A percentile compares a stretch with the other conserved stretches of the same genome.
These are phyloP conservation scores for Dryadula phaetusa DNA, from an alignment of 2,888 invertebrate species.

Conservation along the genomic window DNA sequence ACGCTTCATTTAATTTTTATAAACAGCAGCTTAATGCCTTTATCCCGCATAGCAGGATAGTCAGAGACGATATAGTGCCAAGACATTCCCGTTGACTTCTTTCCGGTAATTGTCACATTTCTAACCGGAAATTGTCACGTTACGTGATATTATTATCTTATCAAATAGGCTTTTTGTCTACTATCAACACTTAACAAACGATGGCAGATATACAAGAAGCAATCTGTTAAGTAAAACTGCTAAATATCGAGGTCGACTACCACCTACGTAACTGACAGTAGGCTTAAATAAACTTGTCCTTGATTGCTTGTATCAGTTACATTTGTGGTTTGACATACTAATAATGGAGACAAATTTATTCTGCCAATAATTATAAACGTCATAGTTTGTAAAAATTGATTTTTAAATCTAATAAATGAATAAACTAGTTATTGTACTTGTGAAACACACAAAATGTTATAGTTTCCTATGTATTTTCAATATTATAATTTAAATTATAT, in stretches of 20 bases:
- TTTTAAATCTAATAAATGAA: background rate
- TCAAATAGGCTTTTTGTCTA: slow-evolving; percentile 9
- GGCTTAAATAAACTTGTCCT: slow-evolving; percentile 29
- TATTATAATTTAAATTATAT: too few relatives aligned
- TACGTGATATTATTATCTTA: background rate
- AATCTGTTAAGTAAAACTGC: slow-evolving; percentile 31
- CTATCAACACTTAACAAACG: background rate
- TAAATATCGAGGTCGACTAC: slow-evolving; percentile 39
- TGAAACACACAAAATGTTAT: too few relatives aligned
- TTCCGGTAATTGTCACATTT: too few relatives aligned
- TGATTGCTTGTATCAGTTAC: slow-evolving; percentile 18
- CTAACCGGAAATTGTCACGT: too few relatives aligned
- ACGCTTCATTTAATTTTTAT: too few relatives aligned
- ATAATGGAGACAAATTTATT: background rate
- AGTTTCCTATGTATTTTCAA: too few relatives aligned
- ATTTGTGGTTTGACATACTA: slow-evolving; percentile 18
- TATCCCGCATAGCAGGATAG: too few relatives aligned
- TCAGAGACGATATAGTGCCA: too few relatives aligned
- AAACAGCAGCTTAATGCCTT: too few relatives aligned
- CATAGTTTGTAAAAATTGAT: background rate
- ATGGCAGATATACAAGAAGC: slow-evolving; percentile 19
- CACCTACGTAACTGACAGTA: slow-evolving; percentile 36
- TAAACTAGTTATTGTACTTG: too few relatives aligned
- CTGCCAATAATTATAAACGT: background rate
- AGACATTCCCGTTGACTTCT: too few relatives aligned